Evolutionary conservation across 2,113 vertebrate species (phyloP), one percentile per base, ranked within the genome.

Genomic region (Otis tarda): DNA sequence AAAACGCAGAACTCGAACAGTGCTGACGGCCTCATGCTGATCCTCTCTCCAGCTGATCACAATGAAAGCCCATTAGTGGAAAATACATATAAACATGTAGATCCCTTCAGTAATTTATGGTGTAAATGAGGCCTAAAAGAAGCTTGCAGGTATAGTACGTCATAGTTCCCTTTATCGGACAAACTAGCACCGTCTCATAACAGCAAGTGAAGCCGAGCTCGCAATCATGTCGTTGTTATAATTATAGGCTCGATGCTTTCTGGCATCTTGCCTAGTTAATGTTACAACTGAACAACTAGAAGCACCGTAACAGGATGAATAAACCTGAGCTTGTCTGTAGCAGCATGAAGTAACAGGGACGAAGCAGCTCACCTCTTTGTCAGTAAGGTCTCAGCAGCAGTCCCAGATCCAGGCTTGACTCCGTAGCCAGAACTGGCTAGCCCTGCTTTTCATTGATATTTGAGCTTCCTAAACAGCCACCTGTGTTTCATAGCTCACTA

Each of bases 361-460:
- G 79, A 33, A 53, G 63, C 57, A 15, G 39, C n/a, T 63, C 47
- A 50, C 20, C 30, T 65, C 28, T 27, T 24, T 55, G 25, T 12
- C 47, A 37, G 2, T 3, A 12, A 60, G 41, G 41, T 12, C 64
- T 73, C 69, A 33, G 68, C 0, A 0, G 27, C 80, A 31, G 16
- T 11, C 45, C 83, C 52, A 15, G 39, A 6, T 17, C 28, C 74
- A 20, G 68, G 28, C 55, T 56, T 43, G 45, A 10, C 47, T 33
- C 35, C 74, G 16, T 35, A 24, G 63, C 68, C 41, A 50, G 50
- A 22, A 21, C 30, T 33, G 64, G 45, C 67, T 33, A 14, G 53
- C 7, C 59, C 82, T 84, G 64, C 41, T 41, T 70, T 41, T 27
- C 83, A 18, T 3, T 70, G 89, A 15, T 23, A 69, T 50, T 53